phyloP scores from a whole-genome alignment of 2,888 invertebrate genomes.

The Amblyteles armatorius region DNA sequence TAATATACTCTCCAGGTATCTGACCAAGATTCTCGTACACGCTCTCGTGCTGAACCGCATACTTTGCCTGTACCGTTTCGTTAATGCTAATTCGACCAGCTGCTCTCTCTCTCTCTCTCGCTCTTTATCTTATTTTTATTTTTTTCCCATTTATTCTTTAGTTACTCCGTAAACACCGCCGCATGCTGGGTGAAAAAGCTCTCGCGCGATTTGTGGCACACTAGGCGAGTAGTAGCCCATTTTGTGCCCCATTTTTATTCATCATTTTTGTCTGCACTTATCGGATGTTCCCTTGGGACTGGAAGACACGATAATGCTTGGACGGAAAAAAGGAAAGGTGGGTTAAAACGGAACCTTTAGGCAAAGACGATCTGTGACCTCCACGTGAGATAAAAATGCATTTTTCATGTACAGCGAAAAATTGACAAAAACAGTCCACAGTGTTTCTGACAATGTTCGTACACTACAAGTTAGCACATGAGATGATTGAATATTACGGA shows the following conservation, averaged over 20 bases:
- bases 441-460: too few relatives aligned
- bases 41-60: constrained; percentile 29
- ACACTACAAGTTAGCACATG: too few relatives aligned
- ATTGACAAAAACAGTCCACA: too few relatives aligned
- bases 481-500: background rate
- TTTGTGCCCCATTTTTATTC: background rate
- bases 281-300: background rate
- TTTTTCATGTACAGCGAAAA: too few relatives aligned
- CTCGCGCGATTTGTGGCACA: constrained; percentile 46
- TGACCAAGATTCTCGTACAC: constrained; percentile 43
- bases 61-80: constrained; percentile 58
- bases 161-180: background rate
- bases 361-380: too few relatives aligned
- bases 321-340: background rate
- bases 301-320: background rate
- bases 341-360: background rate
- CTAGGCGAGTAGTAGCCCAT: background rate
- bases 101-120: constrained; percentile 38
- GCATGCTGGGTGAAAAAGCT: constrained; percentile 44
- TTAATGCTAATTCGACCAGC: constrained; percentile 63
- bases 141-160: constrained; percentile 20
- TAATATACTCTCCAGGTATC: constrained; percentile 42
- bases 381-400: background rate
- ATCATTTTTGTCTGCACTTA: background rate
- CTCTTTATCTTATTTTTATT: constrained; percentile 22